These are phyloP conservation scores for Silurus lanzhouensis DNA, from an alignment of 2,797 vertebrate species.

Conservation along the genomic window DNA sequence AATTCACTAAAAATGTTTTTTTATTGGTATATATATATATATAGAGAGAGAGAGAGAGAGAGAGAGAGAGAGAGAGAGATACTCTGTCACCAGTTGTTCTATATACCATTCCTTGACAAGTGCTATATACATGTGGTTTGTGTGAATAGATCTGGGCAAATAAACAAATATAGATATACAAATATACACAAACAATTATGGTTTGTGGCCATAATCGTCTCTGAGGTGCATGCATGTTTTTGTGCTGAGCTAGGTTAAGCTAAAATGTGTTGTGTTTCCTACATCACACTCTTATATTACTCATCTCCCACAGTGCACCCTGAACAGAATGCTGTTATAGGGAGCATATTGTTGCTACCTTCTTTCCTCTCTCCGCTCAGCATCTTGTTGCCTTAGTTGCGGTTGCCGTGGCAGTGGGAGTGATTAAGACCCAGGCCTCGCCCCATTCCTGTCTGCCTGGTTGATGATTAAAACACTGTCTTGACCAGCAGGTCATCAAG, in stretches of 20 bases:
- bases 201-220: background rate
- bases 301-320: background rate
- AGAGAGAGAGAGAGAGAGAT: too few relatives aligned
- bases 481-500: slow-evolving; percentile 40
- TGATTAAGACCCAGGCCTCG: slow-evolving; percentile 45
- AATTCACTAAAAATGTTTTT: too few relatives aligned
- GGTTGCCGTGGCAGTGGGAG: slow-evolving; percentile 43
- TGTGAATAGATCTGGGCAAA: too few relatives aligned
- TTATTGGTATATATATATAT: too few relatives aligned
- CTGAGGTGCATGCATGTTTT: background rate
- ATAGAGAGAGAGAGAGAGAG: too few relatives aligned
- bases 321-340: background rate
- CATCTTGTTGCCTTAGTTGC: slow-evolving; percentile 43
- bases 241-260: slow-evolving; percentile 15
- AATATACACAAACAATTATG: background rate
- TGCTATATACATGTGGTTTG: too few relatives aligned
- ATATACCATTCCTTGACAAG: too few relatives aligned
- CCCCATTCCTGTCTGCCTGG: slow-evolving; percentile 29
- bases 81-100: too few relatives aligned
- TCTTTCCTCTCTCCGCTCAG: slow-evolving; percentile 27
- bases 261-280: background rate
- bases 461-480: slow-evolving; percentile 38
- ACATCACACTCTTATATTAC: background rate
- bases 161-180: too few relatives aligned
- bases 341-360: slow-evolving; percentile 13